Evolutionary conservation across 1,140 invertebrate genomes (phyloP).

Genomic region (Paraescarpia echinospica): DNA sequence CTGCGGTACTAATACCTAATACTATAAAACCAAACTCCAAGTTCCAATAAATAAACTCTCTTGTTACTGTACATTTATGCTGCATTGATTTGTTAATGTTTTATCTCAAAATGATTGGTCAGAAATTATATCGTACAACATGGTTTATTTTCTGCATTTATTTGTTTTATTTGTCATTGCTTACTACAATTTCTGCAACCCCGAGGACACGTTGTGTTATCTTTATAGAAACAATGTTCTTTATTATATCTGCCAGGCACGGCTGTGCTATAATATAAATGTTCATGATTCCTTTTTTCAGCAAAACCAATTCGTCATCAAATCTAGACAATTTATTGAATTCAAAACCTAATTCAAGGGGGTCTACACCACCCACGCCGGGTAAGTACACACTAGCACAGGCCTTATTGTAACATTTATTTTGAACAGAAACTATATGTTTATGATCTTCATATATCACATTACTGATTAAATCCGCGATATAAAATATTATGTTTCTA

Average conservation of each 20-base stretch:
- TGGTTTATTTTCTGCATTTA: not conserved
- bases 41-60: not conserved
- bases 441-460: not conserved
- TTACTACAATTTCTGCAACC: not conserved
- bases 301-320: slow-evolving; percentile 80
- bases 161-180: not conserved
- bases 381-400: slow-evolving; percentile 62
- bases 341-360: slow-evolving; percentile 76
- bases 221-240: not conserved
- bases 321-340: slow-evolving; percentile 76
- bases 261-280: not conserved
- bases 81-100: not conserved
- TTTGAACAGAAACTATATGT: not conserved
- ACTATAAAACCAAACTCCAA: not conserved
- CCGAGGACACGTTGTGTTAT: too few relatives aligned
- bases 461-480: not conserved
- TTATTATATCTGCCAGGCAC: too few relatives aligned
- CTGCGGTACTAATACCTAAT: not conserved
- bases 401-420: too few relatives aligned
- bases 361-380: slow-evolving; percentile 97
- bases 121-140: not conserved
- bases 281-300: slow-evolving; percentile 19
- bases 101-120: not conserved
- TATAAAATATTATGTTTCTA: not conserved
- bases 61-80: not conserved